Conservation (phyloP, 2,113 vertebrate species). For the Hippopotamus amphibius region DNA sequence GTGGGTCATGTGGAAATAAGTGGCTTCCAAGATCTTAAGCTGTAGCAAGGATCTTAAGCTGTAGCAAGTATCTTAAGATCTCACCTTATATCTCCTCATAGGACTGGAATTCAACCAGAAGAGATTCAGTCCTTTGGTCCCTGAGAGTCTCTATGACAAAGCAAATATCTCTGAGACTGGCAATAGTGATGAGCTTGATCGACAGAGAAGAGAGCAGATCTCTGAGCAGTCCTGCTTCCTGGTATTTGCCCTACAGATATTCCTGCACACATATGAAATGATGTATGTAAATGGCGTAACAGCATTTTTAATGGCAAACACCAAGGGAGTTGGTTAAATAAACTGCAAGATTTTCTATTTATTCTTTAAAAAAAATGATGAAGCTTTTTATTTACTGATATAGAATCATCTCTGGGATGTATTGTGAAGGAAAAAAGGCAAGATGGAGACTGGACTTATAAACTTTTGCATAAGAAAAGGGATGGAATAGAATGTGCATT, state of each 20-base stretch:
- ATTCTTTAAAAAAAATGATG: neutral
- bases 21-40: neutral
- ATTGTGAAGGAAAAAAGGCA: neutral
- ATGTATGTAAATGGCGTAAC: neutral
- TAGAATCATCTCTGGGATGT: slow-evolving; percentile 29
- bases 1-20: neutral
- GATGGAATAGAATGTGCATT: too few species aligned
- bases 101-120: neutral
- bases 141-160: neutral
- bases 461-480: neutral
- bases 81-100: neutral
- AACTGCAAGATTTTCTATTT: neutral
- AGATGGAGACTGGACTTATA: neutral
- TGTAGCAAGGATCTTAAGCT: neutral
- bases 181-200: neutral
- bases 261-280: neutral
- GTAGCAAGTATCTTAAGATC: neutral
- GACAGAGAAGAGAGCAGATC: neutral
- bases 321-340: neutral
- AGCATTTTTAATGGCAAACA: neutral
- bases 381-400: neutral
- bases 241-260: neutral
- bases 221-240: neutral
- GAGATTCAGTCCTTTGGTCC: neutral
- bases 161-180: neutral